phyloP scores from a whole-genome alignment of 2,797 vertebrate genomes.

The Cyprinella venusta region DNA sequence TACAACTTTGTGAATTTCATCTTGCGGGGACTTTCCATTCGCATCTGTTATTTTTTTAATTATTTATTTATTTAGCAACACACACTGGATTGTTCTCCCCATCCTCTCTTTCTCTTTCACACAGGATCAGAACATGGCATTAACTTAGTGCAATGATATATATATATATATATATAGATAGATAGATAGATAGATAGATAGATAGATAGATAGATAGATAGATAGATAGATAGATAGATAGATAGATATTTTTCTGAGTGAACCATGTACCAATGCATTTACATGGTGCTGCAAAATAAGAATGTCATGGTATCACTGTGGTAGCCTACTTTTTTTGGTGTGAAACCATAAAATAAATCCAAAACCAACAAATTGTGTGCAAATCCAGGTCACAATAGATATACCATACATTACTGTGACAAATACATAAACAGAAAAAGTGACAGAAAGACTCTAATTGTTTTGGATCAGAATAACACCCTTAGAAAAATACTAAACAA shows the following conservation, averaged over 20 bases:
- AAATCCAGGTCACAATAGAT: background rate
- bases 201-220: too few relatives aligned
- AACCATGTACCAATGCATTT: background rate
- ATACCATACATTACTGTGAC: background rate
- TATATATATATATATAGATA: too few relatives aligned
- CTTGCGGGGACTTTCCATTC: background rate
- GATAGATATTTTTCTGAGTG: background rate
- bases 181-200: too few relatives aligned
- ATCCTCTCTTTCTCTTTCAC: background rate
- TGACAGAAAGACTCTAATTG: background rate
- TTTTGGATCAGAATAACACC: background rate
- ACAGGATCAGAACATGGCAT: background rate
- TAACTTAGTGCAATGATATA: background rate
- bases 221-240: too few relatives aligned
- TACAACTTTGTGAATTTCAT: background rate
- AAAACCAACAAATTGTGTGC: background rate
- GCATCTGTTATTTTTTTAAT: background rate
- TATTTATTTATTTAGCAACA: background rate
- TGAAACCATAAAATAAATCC: background rate
- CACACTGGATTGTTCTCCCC: background rate
- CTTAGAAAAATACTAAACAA: background rate
- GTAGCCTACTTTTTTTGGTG: background rate
- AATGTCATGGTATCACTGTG: background rate
- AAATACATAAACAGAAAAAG: background rate
- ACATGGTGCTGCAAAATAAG: background rate